These are phyloP conservation scores for Coelopa frigida DNA, from an alignment of 1,140 invertebrate genomes.

Conservation along the genomic window DNA sequence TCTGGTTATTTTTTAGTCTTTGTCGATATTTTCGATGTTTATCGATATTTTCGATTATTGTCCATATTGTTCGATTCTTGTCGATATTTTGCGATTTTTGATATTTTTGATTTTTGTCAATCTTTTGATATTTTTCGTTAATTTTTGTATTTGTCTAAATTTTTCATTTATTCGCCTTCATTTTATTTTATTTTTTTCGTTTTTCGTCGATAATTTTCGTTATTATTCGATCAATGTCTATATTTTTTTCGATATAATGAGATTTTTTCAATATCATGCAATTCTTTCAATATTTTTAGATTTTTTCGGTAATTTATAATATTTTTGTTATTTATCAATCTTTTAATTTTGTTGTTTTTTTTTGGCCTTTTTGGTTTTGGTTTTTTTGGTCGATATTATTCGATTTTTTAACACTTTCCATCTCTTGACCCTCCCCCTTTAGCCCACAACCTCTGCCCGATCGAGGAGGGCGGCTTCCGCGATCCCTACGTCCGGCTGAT, in stretches of 20 bases:
- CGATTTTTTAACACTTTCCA: too few relatives aligned
- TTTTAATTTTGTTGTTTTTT: too few relatives aligned
- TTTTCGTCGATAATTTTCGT: too few relatives aligned
- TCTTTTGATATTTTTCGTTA: not conserved
- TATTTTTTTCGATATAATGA: too few relatives aligned
- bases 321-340: not conserved
- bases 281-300: not conserved
- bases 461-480: slow-evolving; percentile 75
- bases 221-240: too few relatives aligned
- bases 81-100: too few relatives aligned
- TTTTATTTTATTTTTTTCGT: not conserved
- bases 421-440: slow-evolving; percentile 24
- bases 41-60: too few relatives aligned
- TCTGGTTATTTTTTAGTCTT: slow-evolving; percentile 7
- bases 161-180: not conserved
- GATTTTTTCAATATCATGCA: too few relatives aligned
- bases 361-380: too few relatives aligned
- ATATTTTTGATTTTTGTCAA: too few relatives aligned
- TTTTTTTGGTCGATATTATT: not conserved
- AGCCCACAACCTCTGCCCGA: slow-evolving; percentile 75
- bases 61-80: too few relatives aligned
- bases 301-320: not conserved
- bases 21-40: not conserved
- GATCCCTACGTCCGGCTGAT: slow-evolving; percentile 76
- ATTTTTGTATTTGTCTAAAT: not conserved